These are phyloP conservation scores for Conomelus anceps DNA, from an alignment of 2,888 invertebrate species.

Conservation along the genomic window DNA sequence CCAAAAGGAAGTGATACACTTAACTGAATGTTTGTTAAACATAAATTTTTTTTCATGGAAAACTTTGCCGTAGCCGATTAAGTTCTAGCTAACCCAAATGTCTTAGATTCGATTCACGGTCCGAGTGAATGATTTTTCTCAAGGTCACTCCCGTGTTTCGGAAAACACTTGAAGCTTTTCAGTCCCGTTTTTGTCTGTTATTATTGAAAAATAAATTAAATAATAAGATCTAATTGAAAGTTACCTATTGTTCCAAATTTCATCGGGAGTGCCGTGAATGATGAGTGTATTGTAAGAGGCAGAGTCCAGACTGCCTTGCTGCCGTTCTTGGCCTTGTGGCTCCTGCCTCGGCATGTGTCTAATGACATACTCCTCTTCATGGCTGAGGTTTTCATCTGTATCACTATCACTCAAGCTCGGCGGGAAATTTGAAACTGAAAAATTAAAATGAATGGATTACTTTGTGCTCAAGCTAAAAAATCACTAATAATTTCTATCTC, in stretches of 20 bases:
- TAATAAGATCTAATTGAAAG: too few relatives aligned
- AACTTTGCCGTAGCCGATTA: too few relatives aligned
- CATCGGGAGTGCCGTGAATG: constrained; percentile 68
- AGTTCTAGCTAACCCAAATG: too few relatives aligned
- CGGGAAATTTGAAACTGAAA: constrained; percentile 17
- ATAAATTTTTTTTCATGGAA: too few relatives aligned
- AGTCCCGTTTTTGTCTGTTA: too few relatives aligned
- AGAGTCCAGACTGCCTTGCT: constrained; percentile 47
- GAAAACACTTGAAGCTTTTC: too few relatives aligned
- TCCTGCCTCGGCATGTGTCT: constrained; percentile 77
- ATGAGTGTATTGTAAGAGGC: constrained; percentile 78
- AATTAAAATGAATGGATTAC: neutral
- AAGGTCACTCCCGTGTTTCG: too few relatives aligned
- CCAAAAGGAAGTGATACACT: too few relatives aligned
- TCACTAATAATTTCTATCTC: neutral
- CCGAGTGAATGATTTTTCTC: too few relatives aligned
- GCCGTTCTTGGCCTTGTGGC: constrained; percentile 87
- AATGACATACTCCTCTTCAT: constrained; percentile 77
- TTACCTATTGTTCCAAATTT: constrained; percentile 60
- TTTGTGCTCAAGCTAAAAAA: neutral
- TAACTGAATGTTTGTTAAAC: too few relatives aligned
- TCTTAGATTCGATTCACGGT: too few relatives aligned
- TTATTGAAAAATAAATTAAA: too few relatives aligned
- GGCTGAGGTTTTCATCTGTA: constrained; percentile 82
- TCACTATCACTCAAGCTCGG: constrained; percentile 75